A percentile compares a stretch with the other conserved stretches of the same genome.
phyloP scores from a whole-genome alignment of 2,113 vertebrate species.

The Pundamilia nyererei region DNA sequence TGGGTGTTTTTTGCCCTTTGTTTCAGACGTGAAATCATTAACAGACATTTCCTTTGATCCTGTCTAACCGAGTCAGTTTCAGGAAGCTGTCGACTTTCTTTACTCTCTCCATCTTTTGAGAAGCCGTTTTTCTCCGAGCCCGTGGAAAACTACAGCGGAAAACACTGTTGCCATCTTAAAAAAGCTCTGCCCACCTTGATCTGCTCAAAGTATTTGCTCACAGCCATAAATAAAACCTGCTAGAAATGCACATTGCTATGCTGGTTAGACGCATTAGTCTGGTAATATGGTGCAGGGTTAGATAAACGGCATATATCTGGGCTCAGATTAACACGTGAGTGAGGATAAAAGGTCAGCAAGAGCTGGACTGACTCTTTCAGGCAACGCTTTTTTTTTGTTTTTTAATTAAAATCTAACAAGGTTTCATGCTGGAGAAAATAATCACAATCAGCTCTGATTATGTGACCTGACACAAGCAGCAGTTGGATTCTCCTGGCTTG shows the following conservation, averaged over 20 bases:
- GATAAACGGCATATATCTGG: background rate
- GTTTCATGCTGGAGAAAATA: background rate
- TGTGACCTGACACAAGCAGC: background rate
- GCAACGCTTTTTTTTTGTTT: background rate
- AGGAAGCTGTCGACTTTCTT: background rate
- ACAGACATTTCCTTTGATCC: constrained; percentile 35
- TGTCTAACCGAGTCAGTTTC: background rate
- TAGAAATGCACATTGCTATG: background rate
- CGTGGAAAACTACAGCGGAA: background rate
- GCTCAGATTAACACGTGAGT: background rate
- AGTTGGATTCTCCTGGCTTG: background rate
- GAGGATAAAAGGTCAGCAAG: background rate
- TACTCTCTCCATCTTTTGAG: background rate
- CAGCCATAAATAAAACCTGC: background rate
- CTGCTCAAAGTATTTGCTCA: background rate
- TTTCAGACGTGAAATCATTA: constrained; percentile 40
- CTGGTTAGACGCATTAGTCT: background rate
- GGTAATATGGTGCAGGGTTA: background rate
- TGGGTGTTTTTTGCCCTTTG: constrained; percentile 22
- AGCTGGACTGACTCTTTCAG: background rate
- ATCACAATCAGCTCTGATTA: background rate
- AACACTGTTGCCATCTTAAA: background rate
- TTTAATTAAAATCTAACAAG: constrained; percentile 21
- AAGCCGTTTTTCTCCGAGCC: background rate
- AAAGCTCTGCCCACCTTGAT: background rate